These are phyloP conservation scores for Xiphophorus couchianus DNA, from an alignment of 2,113 vertebrate species.

Conservation along the genomic window DNA sequence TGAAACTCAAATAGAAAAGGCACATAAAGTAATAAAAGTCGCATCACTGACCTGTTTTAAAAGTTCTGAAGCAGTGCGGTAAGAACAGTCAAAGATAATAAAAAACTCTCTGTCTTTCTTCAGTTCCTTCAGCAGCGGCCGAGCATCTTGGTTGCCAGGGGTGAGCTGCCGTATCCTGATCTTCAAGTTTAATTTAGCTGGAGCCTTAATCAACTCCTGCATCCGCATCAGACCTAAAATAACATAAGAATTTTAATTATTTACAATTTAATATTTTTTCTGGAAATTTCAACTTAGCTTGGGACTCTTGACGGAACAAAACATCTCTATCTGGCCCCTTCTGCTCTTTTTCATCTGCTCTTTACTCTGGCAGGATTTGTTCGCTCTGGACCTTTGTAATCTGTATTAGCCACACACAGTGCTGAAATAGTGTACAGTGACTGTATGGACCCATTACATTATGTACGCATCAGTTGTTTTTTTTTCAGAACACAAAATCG, in stretches of 20 bases:
- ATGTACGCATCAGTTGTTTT: not conserved
- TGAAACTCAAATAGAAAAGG: not conserved
- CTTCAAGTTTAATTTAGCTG: conserved; percentile 94
- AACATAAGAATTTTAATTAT: not conserved
- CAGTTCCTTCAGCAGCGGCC: conserved; percentile 96
- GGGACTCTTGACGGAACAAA: too few relatives aligned
- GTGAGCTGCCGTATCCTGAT: conserved; percentile 96
- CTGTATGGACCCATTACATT: too few relatives aligned
- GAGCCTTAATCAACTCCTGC: conserved; percentile 98
- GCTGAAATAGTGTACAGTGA: too few relatives aligned
- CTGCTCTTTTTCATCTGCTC: too few relatives aligned
- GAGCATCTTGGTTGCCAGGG: conserved; percentile 89
- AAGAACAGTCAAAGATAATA: conserved; percentile 95
- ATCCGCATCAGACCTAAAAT: conserved; percentile 93
- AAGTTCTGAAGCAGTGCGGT: conserved; percentile 89
- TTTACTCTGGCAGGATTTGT: too few relatives aligned
- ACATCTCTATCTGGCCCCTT: too few relatives aligned
- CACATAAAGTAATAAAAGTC: not conserved
- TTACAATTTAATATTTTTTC: too few relatives aligned
- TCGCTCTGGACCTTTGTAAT: too few relatives aligned
- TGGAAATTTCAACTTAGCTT: too few relatives aligned
- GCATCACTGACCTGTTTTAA: conserved; percentile 89
- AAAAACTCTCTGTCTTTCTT: conserved; percentile 96
- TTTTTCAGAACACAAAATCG: not conserved
- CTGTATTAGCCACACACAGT: too few relatives aligned